Evolutionary conservation across 2,797 vertebrate species (phyloP).

Genomic region (Anniella stebbinsi): DNA sequence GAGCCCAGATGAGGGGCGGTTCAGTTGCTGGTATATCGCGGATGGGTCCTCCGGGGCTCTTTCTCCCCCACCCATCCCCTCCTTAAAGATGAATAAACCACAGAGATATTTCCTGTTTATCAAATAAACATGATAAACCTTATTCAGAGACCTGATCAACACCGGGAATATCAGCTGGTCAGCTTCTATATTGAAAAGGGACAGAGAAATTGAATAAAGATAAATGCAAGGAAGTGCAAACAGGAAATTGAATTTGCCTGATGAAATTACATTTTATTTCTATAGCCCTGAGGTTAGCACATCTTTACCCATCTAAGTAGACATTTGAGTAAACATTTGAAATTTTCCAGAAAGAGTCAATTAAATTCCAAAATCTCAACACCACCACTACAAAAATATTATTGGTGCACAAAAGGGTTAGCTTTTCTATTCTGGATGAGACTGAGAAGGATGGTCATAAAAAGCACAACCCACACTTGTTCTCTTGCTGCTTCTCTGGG

Average conservation of each 20-base stretch:
- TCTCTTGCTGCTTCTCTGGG: background rate
- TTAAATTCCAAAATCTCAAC: background rate
- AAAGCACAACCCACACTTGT: background rate
- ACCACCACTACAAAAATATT: too few relatives aligned
- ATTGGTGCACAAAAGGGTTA: too few relatives aligned
- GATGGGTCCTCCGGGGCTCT: too few relatives aligned
- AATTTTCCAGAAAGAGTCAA: background rate
- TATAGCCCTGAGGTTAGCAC: background rate
- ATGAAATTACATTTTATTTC: slow-evolving; percentile 20
- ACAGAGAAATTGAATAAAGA: background rate
- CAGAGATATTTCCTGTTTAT: too few relatives aligned
- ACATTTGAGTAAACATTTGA: background rate
- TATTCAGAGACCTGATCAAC: too few relatives aligned
- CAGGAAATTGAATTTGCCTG: background rate
- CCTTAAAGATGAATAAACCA: too few relatives aligned
- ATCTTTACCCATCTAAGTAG: slow-evolving; percentile 27
- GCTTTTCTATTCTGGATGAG: background rate
- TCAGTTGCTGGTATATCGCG: too few relatives aligned
- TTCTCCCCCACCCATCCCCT: too few relatives aligned
- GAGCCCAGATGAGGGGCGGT: too few relatives aligned
- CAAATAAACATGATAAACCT: too few relatives aligned
- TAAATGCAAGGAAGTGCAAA: background rate
- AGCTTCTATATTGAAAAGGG: background rate
- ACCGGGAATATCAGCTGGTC: too few relatives aligned
- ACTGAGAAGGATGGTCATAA: background rate